Evolutionary conservation across 2,888 invertebrate genomes (phyloP).

Genomic region (Choreutis nemorana): DNA sequence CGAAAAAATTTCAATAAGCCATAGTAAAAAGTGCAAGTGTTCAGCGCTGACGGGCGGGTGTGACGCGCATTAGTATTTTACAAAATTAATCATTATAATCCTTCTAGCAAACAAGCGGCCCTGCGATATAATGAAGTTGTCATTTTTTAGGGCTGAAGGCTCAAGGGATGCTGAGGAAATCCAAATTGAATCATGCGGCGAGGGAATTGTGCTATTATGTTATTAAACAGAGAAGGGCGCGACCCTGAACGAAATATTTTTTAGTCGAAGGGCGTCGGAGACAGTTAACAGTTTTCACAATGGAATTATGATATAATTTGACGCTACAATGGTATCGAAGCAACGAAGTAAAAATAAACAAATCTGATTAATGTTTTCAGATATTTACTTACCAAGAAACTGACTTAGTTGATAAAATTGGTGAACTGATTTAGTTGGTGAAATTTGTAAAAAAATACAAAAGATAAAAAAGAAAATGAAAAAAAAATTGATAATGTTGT

Average conservation of each 20-base stretch:
- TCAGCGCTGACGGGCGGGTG: constrained; percentile 55
- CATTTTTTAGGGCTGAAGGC: constrained; percentile 62
- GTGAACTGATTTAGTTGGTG: no score
- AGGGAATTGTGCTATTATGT: constrained; percentile 75
- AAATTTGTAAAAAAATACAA: no score
- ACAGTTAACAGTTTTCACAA: constrained; percentile 66
- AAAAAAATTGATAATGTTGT: neutral
- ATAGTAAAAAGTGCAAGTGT: constrained; percentile 49
- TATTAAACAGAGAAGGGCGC: constrained; percentile 70
- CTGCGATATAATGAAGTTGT: constrained; percentile 66
- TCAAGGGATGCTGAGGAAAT: constrained; percentile 63
- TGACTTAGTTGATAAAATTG: no score
- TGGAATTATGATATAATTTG: constrained; percentile 66
- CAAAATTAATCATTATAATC: constrained; percentile 66
- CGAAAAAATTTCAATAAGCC: constrained; percentile 45
- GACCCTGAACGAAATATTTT: constrained; percentile 58
- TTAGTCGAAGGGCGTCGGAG: constrained; percentile 54
- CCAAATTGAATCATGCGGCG: constrained; percentile 74
- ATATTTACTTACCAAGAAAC: constrained; percentile 4
- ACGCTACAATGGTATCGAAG: constrained; percentile 40
- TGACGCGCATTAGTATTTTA: constrained; percentile 63
- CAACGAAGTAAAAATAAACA: constrained; percentile 18
- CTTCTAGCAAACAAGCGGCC: constrained; percentile 63
- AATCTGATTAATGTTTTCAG: constrained; percentile 16
- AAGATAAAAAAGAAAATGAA: neutral